Conservation (phyloP, 2,113 vertebrate genomes). For the Sylvilagus bachmani region DNA sequence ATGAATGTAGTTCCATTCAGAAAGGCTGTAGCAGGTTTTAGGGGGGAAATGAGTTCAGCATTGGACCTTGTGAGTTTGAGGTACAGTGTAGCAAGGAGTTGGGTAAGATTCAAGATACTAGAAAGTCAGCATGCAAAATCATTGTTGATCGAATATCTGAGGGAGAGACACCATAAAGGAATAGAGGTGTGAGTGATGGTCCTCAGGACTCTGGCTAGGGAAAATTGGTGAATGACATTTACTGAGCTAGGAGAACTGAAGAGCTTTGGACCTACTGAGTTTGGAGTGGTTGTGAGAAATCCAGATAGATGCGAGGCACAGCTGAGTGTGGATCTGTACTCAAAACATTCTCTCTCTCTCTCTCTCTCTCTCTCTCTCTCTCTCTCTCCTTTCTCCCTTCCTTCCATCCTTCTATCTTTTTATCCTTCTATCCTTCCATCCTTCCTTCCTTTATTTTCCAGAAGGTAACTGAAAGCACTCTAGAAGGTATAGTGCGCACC, state of each 20-base stretch:
- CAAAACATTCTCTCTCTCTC: background rate
- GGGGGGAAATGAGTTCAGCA: background rate
- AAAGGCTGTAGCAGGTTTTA: background rate
- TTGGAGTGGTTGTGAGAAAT: background rate
- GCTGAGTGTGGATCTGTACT: background rate
- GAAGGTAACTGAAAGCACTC: conserved; percentile 4
- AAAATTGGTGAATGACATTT: background rate
- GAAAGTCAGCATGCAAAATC: background rate
- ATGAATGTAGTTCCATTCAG: background rate
- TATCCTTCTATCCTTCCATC: too few species aligned
- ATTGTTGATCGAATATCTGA: background rate
- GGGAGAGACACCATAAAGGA: background rate
- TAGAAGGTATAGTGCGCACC: background rate
- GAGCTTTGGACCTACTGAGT: background rate
- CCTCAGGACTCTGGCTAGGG: background rate
- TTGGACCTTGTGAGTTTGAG: background rate
- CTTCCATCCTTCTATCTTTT: too few species aligned
- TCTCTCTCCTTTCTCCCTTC: too few species aligned
- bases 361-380: too few species aligned
- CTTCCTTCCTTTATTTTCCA: too few species aligned
- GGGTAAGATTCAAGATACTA: background rate
- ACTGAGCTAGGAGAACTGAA: background rate
- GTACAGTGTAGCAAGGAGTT: background rate
- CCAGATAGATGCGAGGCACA: background rate
- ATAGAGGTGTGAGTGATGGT: background rate